These are phyloP conservation scores for Watersipora subatra DNA, from an alignment of 1,140 invertebrate genomes.

Conservation along the genomic window DNA sequence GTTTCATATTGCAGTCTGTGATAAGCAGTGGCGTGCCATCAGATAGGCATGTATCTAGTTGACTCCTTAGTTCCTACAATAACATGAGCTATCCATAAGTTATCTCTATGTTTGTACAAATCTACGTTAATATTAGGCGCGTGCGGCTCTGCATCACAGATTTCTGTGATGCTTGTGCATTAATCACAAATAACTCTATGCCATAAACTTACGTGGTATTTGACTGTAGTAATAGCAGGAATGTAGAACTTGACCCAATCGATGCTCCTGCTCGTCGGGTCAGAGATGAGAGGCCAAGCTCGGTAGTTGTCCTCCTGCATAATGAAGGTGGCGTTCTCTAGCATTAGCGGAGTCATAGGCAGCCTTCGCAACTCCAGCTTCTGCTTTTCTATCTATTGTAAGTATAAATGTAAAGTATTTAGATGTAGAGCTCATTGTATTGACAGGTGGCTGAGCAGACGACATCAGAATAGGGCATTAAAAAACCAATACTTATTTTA, in stretches of 20 bases:
- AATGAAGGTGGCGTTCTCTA: constrained; percentile 38
- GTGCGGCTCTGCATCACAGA: no score
- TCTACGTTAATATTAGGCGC: no score
- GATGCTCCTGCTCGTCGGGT: constrained; percentile 31
- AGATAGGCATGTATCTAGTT: constrained; percentile 35
- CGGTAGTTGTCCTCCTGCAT: constrained; percentile 31
- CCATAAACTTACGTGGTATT: constrained; percentile 31
- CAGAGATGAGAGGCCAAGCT: constrained; percentile 39
- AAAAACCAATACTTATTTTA: no score
- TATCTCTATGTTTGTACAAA: background rate
- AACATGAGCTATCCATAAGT: no score
- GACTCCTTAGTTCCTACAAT: constrained; percentile 31
- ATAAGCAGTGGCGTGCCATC: constrained; percentile 33
- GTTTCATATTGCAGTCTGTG: constrained; percentile 29
- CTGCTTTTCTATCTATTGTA: constrained; percentile 27
- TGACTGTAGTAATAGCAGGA: constrained; percentile 26
- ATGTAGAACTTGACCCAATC: constrained; percentile 28
- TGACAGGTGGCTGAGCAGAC: background rate
- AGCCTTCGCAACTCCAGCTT: constrained; percentile 25
- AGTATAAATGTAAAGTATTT: background rate
- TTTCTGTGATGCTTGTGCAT: no score
- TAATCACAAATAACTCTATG: no score
- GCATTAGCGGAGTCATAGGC: constrained; percentile 29
- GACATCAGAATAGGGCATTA: background rate
- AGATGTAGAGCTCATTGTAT: background rate